Conservation (phyloP, 2,888 invertebrate species). For the Spilarctia lutea region DNA sequence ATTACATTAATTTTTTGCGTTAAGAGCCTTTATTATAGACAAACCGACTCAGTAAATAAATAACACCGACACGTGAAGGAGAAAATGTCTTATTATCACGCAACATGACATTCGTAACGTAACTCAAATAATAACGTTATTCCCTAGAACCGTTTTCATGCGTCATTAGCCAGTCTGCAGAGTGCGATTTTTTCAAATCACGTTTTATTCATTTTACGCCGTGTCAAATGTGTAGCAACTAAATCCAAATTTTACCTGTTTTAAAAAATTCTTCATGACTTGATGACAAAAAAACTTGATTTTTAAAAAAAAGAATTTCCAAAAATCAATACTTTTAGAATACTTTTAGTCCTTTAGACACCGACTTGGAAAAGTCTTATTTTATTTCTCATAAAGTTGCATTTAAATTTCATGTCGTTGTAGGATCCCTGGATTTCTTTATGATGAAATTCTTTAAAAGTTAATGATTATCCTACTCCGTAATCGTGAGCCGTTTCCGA, state of each 20-base stretch:
- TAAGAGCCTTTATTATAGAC: neutral
- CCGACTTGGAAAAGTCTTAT: no score
- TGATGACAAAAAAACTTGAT: no score
- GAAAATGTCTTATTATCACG: constrained; percentile 21
- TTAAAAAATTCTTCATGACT: no score
- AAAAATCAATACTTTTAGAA: no score
- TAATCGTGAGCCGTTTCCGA: no score
- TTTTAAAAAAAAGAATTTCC: neutral
- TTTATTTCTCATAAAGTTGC: no score
- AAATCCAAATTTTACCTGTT: neutral
- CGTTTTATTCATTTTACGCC: neutral
- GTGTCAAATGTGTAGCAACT: neutral
- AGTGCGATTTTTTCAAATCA: neutral
- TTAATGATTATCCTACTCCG: no score
- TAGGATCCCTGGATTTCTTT: no score
- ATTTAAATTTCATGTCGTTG: no score
- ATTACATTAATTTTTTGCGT: neutral
- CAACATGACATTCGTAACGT: constrained; percentile 20
- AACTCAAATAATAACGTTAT: constrained; percentile 12
- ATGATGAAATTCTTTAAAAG: no score
- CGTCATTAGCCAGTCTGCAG: neutral
- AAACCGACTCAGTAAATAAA: constrained; percentile 10
- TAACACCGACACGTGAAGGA: neutral
- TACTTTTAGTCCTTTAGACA: neutral
- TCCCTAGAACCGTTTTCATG: neutral